Conservation (phyloP, 2,888 invertebrate genomes). For the Platynereis dumerilii region DNA sequence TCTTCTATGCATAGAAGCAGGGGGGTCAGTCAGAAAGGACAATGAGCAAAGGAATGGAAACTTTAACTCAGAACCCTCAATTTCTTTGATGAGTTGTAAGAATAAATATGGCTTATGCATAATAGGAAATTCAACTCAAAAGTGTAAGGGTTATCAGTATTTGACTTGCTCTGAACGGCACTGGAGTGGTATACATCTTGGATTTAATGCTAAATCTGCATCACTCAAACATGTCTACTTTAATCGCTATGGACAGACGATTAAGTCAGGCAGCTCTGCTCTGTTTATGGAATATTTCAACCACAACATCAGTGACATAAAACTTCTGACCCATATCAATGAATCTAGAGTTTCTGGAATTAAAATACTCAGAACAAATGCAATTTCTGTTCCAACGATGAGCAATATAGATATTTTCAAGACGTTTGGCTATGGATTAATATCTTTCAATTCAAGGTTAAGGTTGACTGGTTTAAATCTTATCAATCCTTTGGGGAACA, state of each 20-base stretch:
- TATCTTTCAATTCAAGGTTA: background rate
- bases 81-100: background rate
- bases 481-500: background rate
- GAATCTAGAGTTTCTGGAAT: background rate
- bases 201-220: background rate
- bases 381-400: background rate
- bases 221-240: background rate
- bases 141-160: background rate
- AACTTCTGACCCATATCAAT: background rate
- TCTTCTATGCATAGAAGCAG: background rate
- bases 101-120: background rate
- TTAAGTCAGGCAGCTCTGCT: background rate
- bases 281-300: background rate
- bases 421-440: background rate
- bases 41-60: background rate
- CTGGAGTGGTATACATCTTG: slow-evolving; percentile 5
- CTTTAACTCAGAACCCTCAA: background rate
- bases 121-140: background rate
- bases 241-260: background rate
- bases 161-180: background rate
- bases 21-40: background rate
- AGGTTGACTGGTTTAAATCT: background rate
- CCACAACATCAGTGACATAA: background rate
- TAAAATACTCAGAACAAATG: background rate
- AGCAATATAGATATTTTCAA: background rate